These are phyloP conservation scores for Urechis unicinctus DNA, from an alignment of 2,888 invertebrate genomes.

Conservation along the genomic window DNA sequence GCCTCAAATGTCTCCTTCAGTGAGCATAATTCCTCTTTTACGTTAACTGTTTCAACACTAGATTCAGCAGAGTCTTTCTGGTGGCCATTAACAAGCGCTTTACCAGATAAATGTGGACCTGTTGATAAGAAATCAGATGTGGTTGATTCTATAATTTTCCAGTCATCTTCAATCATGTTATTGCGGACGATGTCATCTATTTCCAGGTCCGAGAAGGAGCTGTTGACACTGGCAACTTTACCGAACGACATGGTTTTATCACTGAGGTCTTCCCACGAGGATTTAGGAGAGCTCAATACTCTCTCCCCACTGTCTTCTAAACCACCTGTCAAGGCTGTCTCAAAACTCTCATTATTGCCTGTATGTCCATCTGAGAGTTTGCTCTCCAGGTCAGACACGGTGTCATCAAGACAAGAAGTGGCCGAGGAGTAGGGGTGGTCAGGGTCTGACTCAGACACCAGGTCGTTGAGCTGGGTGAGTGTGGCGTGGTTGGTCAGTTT, in stretches of 20 bases:
- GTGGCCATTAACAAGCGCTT: too few species aligned
- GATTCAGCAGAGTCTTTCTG: neutral
- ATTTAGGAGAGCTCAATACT: neutral
- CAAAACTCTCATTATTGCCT: too few species aligned
- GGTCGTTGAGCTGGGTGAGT: conserved; percentile 13
- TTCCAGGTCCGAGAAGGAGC: neutral
- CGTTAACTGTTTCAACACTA: neutral
- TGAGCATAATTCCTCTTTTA: neutral
- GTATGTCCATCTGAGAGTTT: neutral
- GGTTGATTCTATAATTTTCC: conserved; percentile 1
- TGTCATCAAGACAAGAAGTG: conserved; percentile 4
- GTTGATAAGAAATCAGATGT: neutral
- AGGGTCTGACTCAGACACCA: conserved; percentile 12
- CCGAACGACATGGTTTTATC: too few species aligned
- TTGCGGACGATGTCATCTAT: conserved; percentile 5
- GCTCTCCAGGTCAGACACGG: conserved; percentile 7
- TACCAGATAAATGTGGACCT: too few species aligned
- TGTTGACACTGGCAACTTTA: too few species aligned
- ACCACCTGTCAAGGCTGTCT: too few species aligned
- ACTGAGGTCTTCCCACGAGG: neutral
- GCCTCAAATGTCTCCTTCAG: neutral
- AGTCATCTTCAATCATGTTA: conserved; percentile 5
- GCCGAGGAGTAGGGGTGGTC: conserved; percentile 4
- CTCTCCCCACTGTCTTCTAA: neutral
- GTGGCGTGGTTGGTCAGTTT: conserved; percentile 18